phyloP scores from a whole-genome alignment of 1,140 invertebrate genomes.

The Listronotus oregonensis region DNA sequence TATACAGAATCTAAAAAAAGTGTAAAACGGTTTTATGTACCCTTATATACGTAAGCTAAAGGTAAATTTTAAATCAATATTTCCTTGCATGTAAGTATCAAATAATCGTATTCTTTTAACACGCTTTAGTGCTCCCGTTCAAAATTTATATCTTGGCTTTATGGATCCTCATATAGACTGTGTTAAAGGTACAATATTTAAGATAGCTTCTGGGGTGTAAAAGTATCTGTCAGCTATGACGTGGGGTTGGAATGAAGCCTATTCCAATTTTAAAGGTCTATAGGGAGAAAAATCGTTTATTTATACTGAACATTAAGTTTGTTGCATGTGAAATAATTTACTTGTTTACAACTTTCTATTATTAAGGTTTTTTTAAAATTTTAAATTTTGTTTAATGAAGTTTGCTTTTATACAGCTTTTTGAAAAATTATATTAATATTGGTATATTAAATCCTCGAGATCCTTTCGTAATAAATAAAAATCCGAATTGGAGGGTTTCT shows the following conservation, averaged over 20 bases:
- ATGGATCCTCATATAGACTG: slow-evolving; percentile 6
- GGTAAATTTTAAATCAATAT: slow-evolving; percentile 1
- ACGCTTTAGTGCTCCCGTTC: background rate
- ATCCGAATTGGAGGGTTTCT: no score
- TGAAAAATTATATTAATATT: no score
- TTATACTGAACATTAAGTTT: background rate
- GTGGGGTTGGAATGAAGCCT: slow-evolving; percentile 12
- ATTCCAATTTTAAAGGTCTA: slow-evolving; percentile 40
- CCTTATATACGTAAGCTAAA: background rate
- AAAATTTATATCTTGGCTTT: slow-evolving; percentile 13
- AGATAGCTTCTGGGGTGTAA: slow-evolving; percentile 36
- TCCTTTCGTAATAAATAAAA: no score
- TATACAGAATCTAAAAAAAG: no score
- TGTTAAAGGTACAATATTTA: slow-evolving; percentile 41
- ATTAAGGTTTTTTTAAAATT: no score
- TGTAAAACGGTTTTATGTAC: no score
- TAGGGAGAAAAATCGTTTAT: slow-evolving; percentile 37
- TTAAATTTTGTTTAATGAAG: no score
- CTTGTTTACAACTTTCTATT: no score
- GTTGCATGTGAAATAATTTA: no score
- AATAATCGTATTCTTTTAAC: slow-evolving; percentile 1
- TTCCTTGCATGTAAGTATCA: slow-evolving; percentile 5
- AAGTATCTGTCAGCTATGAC: slow-evolving; percentile 38
- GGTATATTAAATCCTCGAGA: no score
- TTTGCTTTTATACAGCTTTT: no score